Conservation (phyloP, 2,797 vertebrate species). For the Protosalanx chinensis region DNA sequence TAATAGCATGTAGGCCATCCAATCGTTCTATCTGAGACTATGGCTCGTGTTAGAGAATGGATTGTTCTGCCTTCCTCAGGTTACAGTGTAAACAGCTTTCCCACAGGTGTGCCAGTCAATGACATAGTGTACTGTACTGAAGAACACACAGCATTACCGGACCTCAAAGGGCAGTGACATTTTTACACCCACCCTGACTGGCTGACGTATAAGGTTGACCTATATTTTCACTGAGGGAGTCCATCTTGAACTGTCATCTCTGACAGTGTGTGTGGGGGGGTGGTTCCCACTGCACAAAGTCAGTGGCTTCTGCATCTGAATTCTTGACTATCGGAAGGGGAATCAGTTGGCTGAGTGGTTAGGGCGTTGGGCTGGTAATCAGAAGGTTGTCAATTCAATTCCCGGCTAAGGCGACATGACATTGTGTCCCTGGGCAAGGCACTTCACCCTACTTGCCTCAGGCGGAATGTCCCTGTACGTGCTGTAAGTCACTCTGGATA, state of each 20-base stretch:
- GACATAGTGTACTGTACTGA: slow-evolving; percentile 27
- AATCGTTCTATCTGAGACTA: slow-evolving; percentile 34
- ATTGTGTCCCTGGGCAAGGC: no score
- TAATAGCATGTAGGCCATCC: slow-evolving; percentile 30
- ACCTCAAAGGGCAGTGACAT: slow-evolving; percentile 16
- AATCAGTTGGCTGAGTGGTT: no score
- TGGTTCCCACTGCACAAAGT: not conserved
- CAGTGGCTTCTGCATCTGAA: not conserved
- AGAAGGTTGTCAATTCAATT: no score
- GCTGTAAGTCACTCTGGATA: no score
- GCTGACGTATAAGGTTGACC: slow-evolving; percentile 24
- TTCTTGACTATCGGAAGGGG: not conserved
- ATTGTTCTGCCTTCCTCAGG: slow-evolving; percentile 34
- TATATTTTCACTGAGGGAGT: slow-evolving; percentile 31
- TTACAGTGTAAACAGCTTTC: slow-evolving; percentile 49
- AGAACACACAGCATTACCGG: slow-evolving; percentile 15
- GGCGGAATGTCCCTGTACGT: no score
- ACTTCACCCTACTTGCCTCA: no score
- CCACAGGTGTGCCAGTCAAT: slow-evolving; percentile 30
- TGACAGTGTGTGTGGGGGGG: not conserved
- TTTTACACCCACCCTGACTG: not conserved
- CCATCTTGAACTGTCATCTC: slow-evolving; percentile 14
- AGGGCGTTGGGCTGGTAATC: no score
- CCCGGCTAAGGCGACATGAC: no score
- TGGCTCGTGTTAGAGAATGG: slow-evolving; percentile 7